phyloP scores from a whole-genome alignment of 2,113 vertebrate species.

The Hyaena hyaena region DNA sequence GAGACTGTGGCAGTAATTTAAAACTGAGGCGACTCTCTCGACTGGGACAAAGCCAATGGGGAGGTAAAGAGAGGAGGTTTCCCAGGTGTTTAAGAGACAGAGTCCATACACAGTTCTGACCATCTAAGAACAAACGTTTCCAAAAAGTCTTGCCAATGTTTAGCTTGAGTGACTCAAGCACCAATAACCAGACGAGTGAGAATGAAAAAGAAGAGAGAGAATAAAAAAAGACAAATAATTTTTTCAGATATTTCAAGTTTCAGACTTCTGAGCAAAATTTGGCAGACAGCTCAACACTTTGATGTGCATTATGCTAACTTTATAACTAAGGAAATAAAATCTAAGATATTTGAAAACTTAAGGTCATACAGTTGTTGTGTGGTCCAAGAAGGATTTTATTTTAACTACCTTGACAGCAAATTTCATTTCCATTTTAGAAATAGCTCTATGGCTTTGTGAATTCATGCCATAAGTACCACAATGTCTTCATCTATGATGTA shows the following conservation, averaged over 20 bases:
- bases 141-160: neutral
- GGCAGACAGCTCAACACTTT: neutral
- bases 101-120: neutral
- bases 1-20: neutral
- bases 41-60: neutral
- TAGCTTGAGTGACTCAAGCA: neutral
- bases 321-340: neutral
- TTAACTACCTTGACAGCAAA: neutral
- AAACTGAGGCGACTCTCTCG: neutral
- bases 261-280: neutral
- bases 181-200: neutral
- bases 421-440: accelerated
- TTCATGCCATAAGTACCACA: neutral
- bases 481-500: neutral
- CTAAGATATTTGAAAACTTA: neutral
- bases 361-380: neutral
- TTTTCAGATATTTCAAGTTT: neutral
- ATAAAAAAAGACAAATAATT: neutral
- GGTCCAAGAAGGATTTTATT: neutral
- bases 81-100: neutral
- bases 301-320: neutral
- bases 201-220: neutral
- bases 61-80: neutral
- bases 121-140: neutral
- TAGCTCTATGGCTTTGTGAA: neutral